Evolutionary conservation across 2,113 vertebrate genomes (phyloP).

Genomic region (Lamprologus sp.): DNA sequence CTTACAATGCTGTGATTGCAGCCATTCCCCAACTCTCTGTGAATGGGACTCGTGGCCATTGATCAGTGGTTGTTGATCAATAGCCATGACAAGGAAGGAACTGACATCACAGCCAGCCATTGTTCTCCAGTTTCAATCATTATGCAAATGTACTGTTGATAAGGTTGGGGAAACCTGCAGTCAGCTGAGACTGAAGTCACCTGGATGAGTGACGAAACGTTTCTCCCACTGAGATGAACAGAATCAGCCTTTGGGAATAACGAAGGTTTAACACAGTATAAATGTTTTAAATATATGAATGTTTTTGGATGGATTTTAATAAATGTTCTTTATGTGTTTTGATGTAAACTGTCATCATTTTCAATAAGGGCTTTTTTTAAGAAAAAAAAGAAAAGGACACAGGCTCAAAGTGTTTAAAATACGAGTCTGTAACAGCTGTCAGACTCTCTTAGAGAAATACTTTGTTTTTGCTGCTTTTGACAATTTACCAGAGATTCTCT

Average conservation of each 20-base stretch:
- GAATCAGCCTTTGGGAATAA: fast-evolving
- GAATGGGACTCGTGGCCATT: fast-evolving
- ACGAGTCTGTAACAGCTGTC: fast-evolving
- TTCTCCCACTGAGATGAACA: not conserved
- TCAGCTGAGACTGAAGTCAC: not conserved
- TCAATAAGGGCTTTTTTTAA: not conserved
- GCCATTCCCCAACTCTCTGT: not conserved
- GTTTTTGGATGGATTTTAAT: not conserved
- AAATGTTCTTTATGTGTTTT: not conserved
- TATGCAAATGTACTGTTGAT: fast-evolving
- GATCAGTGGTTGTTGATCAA: not conserved
- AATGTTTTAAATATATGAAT: not conserved
- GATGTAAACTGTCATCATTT: not conserved
- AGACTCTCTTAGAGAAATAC: not conserved
- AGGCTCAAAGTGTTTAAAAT: not conserved
- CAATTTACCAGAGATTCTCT: fast-evolving
- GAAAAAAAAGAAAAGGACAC: not conserved
- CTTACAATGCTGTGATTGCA: not conserved
- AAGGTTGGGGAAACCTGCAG: fast-evolving
- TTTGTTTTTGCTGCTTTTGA: not conserved
- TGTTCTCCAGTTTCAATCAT: not conserved
- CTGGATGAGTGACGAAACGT: fast-evolving
- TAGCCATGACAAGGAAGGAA: fast-evolving
- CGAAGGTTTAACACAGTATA: not conserved
- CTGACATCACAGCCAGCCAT: not conserved